Evolutionary conservation across 2,113 vertebrate species (phyloP).

Genomic region (Merops nubicus): DNA sequence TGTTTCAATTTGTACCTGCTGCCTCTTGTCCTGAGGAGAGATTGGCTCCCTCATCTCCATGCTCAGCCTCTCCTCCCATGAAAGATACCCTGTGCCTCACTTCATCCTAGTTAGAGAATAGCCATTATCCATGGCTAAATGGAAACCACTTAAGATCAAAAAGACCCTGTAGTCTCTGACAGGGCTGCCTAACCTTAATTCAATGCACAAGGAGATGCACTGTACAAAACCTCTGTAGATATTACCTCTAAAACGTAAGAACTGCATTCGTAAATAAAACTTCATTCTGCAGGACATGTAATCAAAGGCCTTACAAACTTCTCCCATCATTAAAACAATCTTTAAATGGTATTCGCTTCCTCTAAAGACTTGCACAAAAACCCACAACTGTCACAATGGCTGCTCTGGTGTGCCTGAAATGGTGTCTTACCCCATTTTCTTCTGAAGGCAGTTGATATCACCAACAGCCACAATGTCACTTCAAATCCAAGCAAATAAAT

Average conservation of each 20-base stretch:
- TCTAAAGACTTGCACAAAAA: neutral
- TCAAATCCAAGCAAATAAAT: neutral
- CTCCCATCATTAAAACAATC: neutral
- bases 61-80: neutral
- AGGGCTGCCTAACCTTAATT: neutral
- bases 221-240: neutral
- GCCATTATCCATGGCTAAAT: neutral
- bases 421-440: neutral
- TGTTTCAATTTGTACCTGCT: neutral
- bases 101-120: neutral
- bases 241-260: neutral
- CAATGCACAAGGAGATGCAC: neutral
- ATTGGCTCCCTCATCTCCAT: neutral
- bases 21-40: neutral
- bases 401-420: neutral
- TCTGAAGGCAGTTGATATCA: neutral
- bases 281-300: neutral
- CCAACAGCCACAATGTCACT: neutral
- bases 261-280: neutral
- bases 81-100: neutral
- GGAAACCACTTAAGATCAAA: neutral
- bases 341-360: neutral
- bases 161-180: too few relatives aligned
- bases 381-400: neutral
- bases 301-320: neutral